These are phyloP conservation scores for Bergia puertoricense DNA, from an alignment of 92 coral and sea anemone species.

Conservation along the genomic window DNA sequence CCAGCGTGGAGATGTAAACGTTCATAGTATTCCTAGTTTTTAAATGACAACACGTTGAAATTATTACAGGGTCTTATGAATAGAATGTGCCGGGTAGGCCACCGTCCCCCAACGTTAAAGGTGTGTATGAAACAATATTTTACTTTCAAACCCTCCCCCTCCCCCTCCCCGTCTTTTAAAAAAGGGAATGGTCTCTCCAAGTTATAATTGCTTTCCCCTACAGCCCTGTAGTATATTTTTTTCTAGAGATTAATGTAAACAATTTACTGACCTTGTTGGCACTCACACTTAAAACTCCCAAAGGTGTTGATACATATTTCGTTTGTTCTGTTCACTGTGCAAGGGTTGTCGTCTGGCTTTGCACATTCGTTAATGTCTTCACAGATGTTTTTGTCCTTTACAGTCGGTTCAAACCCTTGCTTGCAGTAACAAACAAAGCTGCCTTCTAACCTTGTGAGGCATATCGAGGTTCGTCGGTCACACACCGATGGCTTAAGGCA, in stretches of 20 bases:
- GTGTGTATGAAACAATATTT: too few species aligned
- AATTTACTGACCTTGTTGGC: not conserved
- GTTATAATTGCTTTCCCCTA: too few species aligned
- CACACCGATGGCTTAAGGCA: not conserved
- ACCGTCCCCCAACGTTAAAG: too few species aligned
- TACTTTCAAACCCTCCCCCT: too few species aligned
- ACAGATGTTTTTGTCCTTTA: not conserved
- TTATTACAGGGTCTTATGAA: too few species aligned
- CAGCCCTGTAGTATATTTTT: too few species aligned
- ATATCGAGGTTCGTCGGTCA: not conserved
- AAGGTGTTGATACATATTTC: constrained; percentile 9
- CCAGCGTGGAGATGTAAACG: too few species aligned
- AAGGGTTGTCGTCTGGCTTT: constrained; percentile 5
- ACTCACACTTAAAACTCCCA: constrained; percentile 18
- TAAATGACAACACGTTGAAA: too few species aligned
- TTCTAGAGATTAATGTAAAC: not conserved
- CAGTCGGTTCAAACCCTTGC: not conserved
- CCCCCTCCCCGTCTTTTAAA: too few species aligned
- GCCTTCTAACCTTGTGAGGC: not conserved
- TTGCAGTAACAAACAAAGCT: not conserved
- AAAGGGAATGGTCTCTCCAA: too few species aligned
- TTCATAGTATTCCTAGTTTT: too few species aligned
- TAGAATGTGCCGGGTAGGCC: too few species aligned
- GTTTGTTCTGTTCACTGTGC: not conserved
- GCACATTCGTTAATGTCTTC: constrained; percentile 8